phyloP scores from a whole-genome alignment of 2,113 vertebrate genomes.

The Trichechus manatus region DNA sequence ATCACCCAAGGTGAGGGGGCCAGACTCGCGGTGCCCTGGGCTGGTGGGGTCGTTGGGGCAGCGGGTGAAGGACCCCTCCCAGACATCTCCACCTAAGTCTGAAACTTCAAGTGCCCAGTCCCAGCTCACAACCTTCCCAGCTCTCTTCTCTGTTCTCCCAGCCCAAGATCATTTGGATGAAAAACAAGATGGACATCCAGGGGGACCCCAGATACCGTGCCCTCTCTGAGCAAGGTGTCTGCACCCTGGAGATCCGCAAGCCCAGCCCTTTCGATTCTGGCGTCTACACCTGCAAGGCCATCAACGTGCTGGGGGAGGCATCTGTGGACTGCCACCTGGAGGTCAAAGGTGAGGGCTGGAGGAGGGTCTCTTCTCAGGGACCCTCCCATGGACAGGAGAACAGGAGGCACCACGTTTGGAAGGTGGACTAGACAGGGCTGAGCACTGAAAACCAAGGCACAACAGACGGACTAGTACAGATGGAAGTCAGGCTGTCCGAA shows the following conservation, averaged over 20 bases:
- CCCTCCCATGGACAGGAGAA: too few relatives aligned
- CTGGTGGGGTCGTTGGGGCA: rapidly evolving
- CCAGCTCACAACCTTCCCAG: neutral
- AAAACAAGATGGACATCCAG: constrained; percentile 94
- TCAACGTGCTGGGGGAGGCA: constrained; percentile 93
- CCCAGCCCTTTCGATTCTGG: constrained; percentile 94
- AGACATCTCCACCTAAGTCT: neutral
- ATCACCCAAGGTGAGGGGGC: constrained; percentile 91
- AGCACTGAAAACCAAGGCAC: neutral
- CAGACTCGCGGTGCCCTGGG: neutral
- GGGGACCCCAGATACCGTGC: constrained; percentile 94
- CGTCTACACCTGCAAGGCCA: constrained; percentile 95
- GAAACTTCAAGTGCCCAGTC: neutral
- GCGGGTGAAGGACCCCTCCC: neutral
- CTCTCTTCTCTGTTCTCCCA: constrained; percentile 73
- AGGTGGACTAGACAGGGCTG: neutral
- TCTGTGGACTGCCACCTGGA: constrained; percentile 94
- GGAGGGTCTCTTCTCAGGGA: neutral
- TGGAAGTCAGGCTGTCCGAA: too few relatives aligned
- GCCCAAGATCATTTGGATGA: constrained; percentile 97
- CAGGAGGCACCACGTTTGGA: neutral
- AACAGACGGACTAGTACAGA: too few relatives aligned
- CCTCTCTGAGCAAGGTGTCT: constrained; percentile 92
- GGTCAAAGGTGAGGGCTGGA: constrained; percentile 92
- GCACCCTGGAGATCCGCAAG: constrained; percentile 96